These are phyloP conservation scores for Leucophenga maculata DNA, from an alignment of 2,888 invertebrate genomes.

Conservation along the genomic window DNA sequence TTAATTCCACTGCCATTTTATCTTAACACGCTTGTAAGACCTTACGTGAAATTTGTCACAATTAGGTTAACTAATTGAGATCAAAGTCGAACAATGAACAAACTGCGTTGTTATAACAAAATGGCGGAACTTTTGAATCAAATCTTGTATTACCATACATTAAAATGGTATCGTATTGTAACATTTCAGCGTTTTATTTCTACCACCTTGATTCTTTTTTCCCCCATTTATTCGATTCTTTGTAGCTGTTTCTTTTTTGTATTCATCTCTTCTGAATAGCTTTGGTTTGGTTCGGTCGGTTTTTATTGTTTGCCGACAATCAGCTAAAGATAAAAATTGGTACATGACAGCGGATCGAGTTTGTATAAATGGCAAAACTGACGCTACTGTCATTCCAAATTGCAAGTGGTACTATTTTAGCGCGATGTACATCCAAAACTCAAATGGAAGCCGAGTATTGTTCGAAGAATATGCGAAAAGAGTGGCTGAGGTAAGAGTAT, in stretches of 20 bases:
- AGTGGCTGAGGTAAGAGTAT: not conserved
- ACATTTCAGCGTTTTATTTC: conserved; percentile 22
- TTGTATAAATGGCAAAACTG: conserved; percentile 64
- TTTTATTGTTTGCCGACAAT: conserved; percentile 69
- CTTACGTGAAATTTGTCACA: too few relatives aligned
- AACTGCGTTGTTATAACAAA: not conserved
- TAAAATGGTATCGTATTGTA: conserved; percentile 17
- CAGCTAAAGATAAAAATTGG: conserved; percentile 68
- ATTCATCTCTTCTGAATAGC: conserved; percentile 48
- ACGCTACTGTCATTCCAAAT: conserved; percentile 62
- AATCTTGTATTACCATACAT: too few relatives aligned
- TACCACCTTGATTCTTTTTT: conserved; percentile 17
- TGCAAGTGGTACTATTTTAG: conserved; percentile 33
- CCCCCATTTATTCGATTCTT: not conserved
- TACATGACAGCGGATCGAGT: conserved; percentile 69
- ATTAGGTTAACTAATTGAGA: too few relatives aligned
- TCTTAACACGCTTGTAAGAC: too few relatives aligned
- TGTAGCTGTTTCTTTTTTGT: conserved; percentile 29
- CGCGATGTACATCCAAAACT: not conserved
- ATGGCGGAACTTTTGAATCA: too few relatives aligned
- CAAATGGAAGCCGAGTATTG: not conserved
- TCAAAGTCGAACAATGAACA: too few relatives aligned
- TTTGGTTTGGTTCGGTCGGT: conserved; percentile 45
- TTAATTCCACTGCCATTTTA: too few relatives aligned
- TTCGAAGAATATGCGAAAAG: not conserved